Evolutionary conservation across 1,140 invertebrate species (phyloP).

Genomic region (Laodelphax striatellus): DNA sequence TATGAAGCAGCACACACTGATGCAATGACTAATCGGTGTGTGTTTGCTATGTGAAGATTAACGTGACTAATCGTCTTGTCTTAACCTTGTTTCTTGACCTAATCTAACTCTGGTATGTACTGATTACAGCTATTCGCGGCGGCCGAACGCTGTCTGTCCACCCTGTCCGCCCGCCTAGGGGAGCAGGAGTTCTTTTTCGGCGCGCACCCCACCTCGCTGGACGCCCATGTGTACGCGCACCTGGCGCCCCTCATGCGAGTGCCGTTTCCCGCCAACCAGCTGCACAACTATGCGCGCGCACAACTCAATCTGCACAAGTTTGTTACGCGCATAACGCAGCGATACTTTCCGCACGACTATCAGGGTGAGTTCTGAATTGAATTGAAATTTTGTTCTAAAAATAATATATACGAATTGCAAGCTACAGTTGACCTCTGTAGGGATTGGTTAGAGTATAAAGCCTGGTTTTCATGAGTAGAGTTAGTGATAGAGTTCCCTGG

Average conservation of each 20-base stretch:
- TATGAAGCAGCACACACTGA: too few species aligned
- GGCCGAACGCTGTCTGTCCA: constrained; percentile 70
- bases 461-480: too few species aligned
- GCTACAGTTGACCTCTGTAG: too few species aligned
- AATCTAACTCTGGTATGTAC: too few species aligned
- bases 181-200: constrained; percentile 79
- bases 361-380: constrained; percentile 28
- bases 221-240: constrained; percentile 82
- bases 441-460: too few species aligned
- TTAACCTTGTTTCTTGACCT: too few species aligned
- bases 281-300: constrained; percentile 67
- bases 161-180: constrained; percentile 67
- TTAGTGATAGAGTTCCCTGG: too few species aligned
- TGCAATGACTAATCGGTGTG: too few species aligned
- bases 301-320: constrained; percentile 66
- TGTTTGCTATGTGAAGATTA: too few species aligned
- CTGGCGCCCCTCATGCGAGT: constrained; percentile 75
- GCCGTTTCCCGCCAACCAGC: constrained; percentile 60
- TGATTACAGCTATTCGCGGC: constrained; percentile 48
- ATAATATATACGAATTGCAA: too few species aligned
- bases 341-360: constrained; percentile 49
- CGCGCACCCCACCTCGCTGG: constrained; percentile 62
- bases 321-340: constrained; percentile 60
- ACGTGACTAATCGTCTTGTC: too few species aligned
- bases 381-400: too few species aligned